Base-by-base conservation (phyloP, 1,140 invertebrate genomes). In the Bombus affinis region DNA sequence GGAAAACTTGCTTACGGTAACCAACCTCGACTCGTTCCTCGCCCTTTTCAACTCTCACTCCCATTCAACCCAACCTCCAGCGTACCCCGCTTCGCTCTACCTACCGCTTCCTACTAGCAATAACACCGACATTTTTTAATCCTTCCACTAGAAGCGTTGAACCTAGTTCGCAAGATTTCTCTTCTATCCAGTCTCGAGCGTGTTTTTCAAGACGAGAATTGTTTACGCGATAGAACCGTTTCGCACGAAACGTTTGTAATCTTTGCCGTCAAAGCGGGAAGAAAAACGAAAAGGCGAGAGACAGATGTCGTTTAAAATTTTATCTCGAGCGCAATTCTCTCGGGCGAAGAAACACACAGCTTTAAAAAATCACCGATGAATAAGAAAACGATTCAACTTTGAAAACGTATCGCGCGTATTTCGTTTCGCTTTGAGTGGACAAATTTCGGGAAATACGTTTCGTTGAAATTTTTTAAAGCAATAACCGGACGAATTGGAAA, bases 1-100 rank as follows among this genome's bases (percentile, higher is more conserved):
- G 86, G 75, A 73, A 91, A 92, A 92, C 91, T 92, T 92, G 89
- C 84, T 78, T 80, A 89, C 79, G 86, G 83, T 91, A 90, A 89
- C 89, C 77, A 76, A 88, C 80, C 87, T 66, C 82, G n/a, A 59
- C 78, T 71, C 82, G 71, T 72, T 81, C 71, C 71, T 81, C 70
- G 65, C 66, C 76, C 78, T 81, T 82, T 89, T 87, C 70, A 83
- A 81, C 76, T 74, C 75, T 75, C n/a, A 79, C 65, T 75, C 65
- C 53, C 72, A 85, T 79, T 88, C 79, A 74, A 74, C 6, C 47
- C 66, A 1, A 47, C 57, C 28, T 37, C n/a, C 32, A 18, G 22
- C 32, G 18, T 72, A n/a, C n/a, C 22, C 1, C 28, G 10, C 53
- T 25, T 12, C 59, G n/a, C 15, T 75, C 32, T 72, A 44, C 72